These are phyloP conservation scores for Xenops minutus DNA, from an alignment of 2,797 vertebrate species.

Conservation along the genomic window DNA sequence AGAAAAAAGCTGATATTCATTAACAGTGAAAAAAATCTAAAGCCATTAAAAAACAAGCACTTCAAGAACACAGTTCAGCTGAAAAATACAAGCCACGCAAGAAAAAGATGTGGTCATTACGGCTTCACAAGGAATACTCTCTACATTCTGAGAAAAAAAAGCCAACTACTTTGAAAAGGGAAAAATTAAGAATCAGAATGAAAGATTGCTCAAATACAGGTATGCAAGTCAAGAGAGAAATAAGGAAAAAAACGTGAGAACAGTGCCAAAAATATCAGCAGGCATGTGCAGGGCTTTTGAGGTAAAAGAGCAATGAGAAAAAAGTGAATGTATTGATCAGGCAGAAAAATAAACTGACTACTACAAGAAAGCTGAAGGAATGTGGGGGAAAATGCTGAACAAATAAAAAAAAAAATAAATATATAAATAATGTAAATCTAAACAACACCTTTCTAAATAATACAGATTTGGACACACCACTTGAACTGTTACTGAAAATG, in stretches of 20 bases:
- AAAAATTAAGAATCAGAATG: background rate
- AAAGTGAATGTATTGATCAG: background rate
- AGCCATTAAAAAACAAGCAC: background rate
- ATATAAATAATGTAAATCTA: background rate
- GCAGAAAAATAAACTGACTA: background rate
- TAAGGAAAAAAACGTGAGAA: background rate
- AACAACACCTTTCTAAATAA: background rate
- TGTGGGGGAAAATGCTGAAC: background rate
- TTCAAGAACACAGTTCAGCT: background rate
- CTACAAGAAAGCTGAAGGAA: background rate
- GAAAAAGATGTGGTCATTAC: background rate
- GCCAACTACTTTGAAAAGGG: background rate
- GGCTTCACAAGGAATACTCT: background rate
- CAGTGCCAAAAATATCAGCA: background rate
- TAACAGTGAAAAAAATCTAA: background rate
- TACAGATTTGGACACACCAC: background rate
- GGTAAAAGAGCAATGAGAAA: background rate
- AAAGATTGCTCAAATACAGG: background rate
- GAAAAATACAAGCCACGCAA: background rate
- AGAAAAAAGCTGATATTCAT: background rate
- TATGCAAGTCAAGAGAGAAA: background rate
- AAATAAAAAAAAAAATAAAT: background rate
- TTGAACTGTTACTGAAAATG: background rate
- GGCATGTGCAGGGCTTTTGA: background rate
- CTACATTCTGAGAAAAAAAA: background rate